These are phyloP conservation scores for Brachionus rubens DNA, from an alignment of 1,140 invertebrate genomes.

Conservation along the genomic window DNA sequence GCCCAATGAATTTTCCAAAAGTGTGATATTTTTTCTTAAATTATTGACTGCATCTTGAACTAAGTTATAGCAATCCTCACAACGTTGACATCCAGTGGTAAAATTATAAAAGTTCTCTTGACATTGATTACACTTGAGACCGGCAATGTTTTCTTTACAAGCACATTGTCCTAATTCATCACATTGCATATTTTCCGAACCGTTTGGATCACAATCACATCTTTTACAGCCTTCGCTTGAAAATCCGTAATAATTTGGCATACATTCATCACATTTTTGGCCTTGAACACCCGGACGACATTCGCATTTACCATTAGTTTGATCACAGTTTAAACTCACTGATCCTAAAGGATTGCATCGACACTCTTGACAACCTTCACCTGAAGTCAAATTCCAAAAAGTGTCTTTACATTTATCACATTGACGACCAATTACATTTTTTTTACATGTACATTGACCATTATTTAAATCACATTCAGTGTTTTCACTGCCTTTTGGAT, in stretches of 20 bases:
- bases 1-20: neutral
- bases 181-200: constrained; percentile 75
- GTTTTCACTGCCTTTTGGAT: neutral
- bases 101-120: constrained; percentile 64
- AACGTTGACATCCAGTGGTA: constrained; percentile 54
- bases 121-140: constrained; percentile 78
- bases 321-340: constrained; percentile 69
- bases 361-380: constrained; percentile 64
- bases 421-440: constrained; percentile 24
- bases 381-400: constrained; percentile 45
- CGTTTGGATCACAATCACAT: constrained; percentile 81
- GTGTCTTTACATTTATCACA: constrained; percentile 44
- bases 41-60: constrained; percentile 26
- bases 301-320: constrained; percentile 72
- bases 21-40: neutral
- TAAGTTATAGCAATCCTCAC: constrained; percentile 46
- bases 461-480: constrained; percentile 25
- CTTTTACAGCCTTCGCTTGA: constrained; percentile 72
- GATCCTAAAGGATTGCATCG: constrained; percentile 76
- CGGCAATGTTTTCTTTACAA: constrained; percentile 80
- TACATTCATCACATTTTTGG: constrained; percentile 73
- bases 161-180: constrained; percentile 74
- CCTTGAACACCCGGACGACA: constrained; percentile 81
- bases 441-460: constrained; percentile 40
- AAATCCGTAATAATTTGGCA: constrained; percentile 77